Conservation (phyloP, 2,888 invertebrate species). For the Dilophus febrilis region DNA sequence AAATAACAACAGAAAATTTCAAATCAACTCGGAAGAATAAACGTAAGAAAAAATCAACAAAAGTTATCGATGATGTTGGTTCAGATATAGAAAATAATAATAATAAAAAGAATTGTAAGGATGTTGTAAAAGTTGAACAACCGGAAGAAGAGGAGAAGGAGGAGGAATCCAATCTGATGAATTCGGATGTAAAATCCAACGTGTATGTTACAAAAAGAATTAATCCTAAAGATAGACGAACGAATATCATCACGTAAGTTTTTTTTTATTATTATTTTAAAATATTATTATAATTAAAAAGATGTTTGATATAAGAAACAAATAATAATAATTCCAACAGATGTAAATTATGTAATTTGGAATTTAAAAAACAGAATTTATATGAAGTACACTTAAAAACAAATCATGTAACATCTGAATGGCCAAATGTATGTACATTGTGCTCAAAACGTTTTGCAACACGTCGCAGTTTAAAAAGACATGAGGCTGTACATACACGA, state of each 20-base stretch:
- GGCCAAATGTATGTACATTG: slow-evolving; percentile 6
- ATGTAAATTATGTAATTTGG: slow-evolving; percentile 7
- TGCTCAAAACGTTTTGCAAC: slow-evolving; percentile 12
- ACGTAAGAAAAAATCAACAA: too few species aligned
- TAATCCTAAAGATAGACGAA: too few species aligned
- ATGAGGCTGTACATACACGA: slow-evolving; percentile 15
- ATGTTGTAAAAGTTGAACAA: too few species aligned
- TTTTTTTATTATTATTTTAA: too few species aligned
- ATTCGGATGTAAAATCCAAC: neutral
- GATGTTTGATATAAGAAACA: neutral
- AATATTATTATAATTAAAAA: neutral
- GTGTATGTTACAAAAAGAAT: too few species aligned
- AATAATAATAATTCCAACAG: neutral
- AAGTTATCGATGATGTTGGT: too few species aligned
- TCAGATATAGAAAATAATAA: too few species aligned
- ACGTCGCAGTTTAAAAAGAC: slow-evolving; percentile 12
- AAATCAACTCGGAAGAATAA: too few species aligned
- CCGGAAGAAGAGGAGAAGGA: too few species aligned
- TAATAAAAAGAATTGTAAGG: too few species aligned
- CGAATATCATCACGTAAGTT: too few species aligned
- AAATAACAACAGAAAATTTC: too few species aligned
- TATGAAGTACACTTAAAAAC: slow-evolving; percentile 7
- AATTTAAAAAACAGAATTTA: slow-evolving; percentile 4
- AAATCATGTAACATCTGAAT: slow-evolving; percentile 5
- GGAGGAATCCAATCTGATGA: neutral